phyloP scores from a whole-genome alignment of 1,140 invertebrate species.

The Caenorhabditis inopinata region DNA sequence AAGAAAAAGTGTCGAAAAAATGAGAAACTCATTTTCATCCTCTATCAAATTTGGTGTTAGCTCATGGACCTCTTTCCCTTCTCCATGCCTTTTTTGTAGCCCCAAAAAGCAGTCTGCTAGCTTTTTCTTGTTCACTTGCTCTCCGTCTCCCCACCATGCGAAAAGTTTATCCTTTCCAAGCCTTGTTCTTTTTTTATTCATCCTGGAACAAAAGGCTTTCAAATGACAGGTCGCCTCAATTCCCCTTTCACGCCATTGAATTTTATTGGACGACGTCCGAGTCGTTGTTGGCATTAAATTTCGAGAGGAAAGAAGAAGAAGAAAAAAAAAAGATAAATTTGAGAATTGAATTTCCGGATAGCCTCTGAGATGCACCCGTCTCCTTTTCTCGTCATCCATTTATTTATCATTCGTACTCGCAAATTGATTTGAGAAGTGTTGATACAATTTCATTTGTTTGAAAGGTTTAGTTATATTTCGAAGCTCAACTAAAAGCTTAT shows the following conservation, averaged over 20 bases:
- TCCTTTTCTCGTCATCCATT: too few relatives aligned
- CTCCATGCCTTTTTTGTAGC: background rate
- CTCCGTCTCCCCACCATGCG: too few relatives aligned
- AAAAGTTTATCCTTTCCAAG: background rate
- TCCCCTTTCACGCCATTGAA: slow-evolving; percentile 5
- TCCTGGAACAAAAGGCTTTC: background rate
- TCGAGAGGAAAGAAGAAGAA: background rate
- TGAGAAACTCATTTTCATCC: slow-evolving; percentile 14
- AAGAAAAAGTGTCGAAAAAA: background rate
- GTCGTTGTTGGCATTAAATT: background rate
- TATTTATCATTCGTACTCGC: too few relatives aligned
- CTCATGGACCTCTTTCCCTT: background rate
- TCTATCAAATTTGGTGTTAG: background rate
- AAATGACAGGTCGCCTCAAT: background rate
- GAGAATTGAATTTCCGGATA: slow-evolving; percentile 22
- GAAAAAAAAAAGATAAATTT: background rate
- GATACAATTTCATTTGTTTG: too few relatives aligned
- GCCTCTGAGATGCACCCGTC: too few relatives aligned
- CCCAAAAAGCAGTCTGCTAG: background rate
- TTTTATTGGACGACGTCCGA: background rate
- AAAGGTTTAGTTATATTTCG: too few relatives aligned
- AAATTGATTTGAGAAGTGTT: too few relatives aligned
- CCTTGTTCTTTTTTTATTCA: background rate
- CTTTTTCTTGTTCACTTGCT: background rate
- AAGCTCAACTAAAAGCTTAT: too few relatives aligned